Base-by-base conservation (phyloP, 2,888 invertebrate genomes). In the Megaustenia siamemsis region DNA sequence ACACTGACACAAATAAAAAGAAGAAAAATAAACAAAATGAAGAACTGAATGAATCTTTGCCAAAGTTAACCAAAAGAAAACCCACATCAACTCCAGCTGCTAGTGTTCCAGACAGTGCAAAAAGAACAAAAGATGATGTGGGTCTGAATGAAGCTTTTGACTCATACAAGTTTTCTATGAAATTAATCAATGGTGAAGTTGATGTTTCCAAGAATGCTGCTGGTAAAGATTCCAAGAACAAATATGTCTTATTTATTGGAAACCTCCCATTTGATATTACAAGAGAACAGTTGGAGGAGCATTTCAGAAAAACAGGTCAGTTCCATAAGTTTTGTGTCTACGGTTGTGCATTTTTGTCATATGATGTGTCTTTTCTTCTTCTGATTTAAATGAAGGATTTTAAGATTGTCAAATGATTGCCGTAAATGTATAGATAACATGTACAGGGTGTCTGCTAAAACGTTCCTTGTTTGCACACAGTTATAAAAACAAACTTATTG, bases 261-360 rank as follows among this genome's bases (percentile, higher is more conserved):
- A 92, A 93, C 88, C 88, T 93, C 60, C 92, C 93, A 1, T 89
- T 86, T 60, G 87, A 89, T 81, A 87, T 91, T 4, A 91, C 91
- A 0, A 89, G 90, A 66, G 92, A 92, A 84, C 91, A 92, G 81
- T 86, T 93, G 32, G 89, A 90, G 82, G 90, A 91, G 49, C 93
- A 93, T 86, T 92, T 93, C 88, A 89, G 89, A 71, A 91, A 90
- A 88, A 90, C 92, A 87, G 92, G 92, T 92, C 87, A 53, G 82
- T 60, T 4, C 18, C 10, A 32, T 73, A 5, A 38, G n/a, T 73
- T 10, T 43, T 63, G 8, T 32, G 32, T 63, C 6, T 28, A 5
- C 15, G 28, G n/a, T n/a, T n/a, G n/a, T n/a, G n/a, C n/a, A n/a
- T n/a, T n/a, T n/a, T n/a, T n/a, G 28, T 0, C 38, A 28, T 76